Evolutionary conservation across 2,888 invertebrate genomes (phyloP).

Genomic region (Sicus ferrugineus): DNA sequence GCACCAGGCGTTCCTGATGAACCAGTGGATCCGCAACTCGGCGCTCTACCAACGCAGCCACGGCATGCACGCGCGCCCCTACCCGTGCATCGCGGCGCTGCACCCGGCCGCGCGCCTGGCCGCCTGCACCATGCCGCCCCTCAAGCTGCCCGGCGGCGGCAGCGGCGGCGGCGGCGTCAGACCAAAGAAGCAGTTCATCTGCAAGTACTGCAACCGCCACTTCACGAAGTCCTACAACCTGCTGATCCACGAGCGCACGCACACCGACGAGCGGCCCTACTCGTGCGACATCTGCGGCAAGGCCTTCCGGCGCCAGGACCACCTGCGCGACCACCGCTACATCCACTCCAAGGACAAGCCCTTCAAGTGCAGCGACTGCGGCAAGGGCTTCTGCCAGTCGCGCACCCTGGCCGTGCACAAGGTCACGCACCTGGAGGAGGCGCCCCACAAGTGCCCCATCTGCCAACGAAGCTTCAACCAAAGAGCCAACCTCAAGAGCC

Average conservation of each 20-base stretch:
- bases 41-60: constrained; percentile 71
- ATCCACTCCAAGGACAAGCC: constrained; percentile 99
- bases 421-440: constrained; percentile 91
- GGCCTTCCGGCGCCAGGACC: constrained; percentile 94
- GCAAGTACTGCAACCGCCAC: constrained; percentile 95
- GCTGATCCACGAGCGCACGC: constrained; percentile 95
- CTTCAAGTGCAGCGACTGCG: constrained; percentile 95
- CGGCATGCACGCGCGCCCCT: constrained; percentile 44
- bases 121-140: constrained; percentile 66
- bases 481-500: constrained; percentile 90
- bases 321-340: constrained; percentile 91
- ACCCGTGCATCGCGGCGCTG: constrained; percentile 34
- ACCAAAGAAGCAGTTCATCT: constrained; percentile 90
- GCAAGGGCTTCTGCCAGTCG: constrained; percentile 98
- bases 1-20: constrained; percentile 71
- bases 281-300: constrained; percentile 96
- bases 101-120: constrained; percentile 40
- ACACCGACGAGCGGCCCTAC: constrained; percentile 96
- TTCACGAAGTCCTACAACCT: constrained; percentile 99
- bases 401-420: constrained; percentile 95
- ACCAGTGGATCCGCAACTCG: constrained; percentile 78
- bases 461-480: constrained; percentile 92
- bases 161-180: constrained; percentile 70
- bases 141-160: constrained; percentile 66
- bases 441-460: constrained; percentile 90